Base-by-base conservation (phyloP, 2,888 invertebrate species). In the Cremastinae sp. region DNA sequence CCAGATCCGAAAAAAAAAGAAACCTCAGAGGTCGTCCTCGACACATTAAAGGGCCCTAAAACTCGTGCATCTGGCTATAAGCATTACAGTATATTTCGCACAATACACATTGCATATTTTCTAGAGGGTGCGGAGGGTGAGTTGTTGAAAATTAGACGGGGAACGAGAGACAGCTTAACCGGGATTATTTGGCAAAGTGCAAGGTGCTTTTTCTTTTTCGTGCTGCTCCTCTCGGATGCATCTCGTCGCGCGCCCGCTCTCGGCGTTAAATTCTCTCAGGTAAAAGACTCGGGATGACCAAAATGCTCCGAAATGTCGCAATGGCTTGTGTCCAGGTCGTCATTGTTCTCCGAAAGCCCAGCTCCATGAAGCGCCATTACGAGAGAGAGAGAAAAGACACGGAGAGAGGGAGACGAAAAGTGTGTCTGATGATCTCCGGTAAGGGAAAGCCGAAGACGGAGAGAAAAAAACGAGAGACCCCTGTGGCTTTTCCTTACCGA, bases 261-360 rank as follows among this genome's bases (percentile, higher is more conserved):
- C 34, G 47, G 51, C 53, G 65, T 53, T 41, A 51, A 54, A 47
- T 34, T 51, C 45, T 66, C 65, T 74, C 79, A 80, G 80, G 79
- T 78, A 78, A 68, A 72, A 78, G 71, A 76, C 78, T 75, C 80
- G 78, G 79, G 81, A 82, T 78, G 51, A 51, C 61, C 68, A 34
- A 12, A 71, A 73, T 82, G 84, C 84, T 84, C 86, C 69, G 82
- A 85, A 87, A 87, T 88, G 84, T 87, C 87, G 87, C 84, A 88
- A 87, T 84, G 86, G 84, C 86, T 86, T 87, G 84, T 81, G 83
- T 74, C 70, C 80, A 59, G 73, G 59, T 73, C 74, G 38, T 38
- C 69, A 85, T 85, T 85, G 84, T 85, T 80, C 82, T 74, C 54
- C 59, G 38, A 51, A 28, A 38, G 16, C 28, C n/a, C n/a, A 14